phyloP scores from a whole-genome alignment of 2,888 invertebrate species.

The Lycocerus yunnanus region DNA sequence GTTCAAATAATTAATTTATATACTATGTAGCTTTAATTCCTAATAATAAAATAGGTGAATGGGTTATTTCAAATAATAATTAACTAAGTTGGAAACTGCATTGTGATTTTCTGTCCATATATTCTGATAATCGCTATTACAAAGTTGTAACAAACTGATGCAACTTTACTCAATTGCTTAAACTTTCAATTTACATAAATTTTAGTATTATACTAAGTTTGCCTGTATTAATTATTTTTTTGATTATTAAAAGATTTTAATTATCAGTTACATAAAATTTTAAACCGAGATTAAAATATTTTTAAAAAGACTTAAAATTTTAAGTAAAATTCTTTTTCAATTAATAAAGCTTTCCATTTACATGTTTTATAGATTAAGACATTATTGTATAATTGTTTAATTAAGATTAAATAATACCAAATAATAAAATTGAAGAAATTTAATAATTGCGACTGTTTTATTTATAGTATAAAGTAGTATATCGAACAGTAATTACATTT shows the following conservation, averaged over 20 bases:
- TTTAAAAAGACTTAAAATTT: too few relatives aligned
- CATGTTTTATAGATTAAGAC: too few relatives aligned
- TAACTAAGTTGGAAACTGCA: background rate
- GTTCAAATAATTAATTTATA: background rate
- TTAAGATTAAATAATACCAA: too few relatives aligned
- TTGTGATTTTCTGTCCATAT: too few relatives aligned
- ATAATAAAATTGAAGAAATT: background rate
- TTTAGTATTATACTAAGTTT: too few relatives aligned
- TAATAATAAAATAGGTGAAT: too few relatives aligned
- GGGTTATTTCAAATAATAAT: background rate
- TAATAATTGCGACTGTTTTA: background rate
- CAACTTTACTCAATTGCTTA: background rate
- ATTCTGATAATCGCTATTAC: background rate
- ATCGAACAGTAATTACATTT: background rate
- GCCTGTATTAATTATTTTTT: background rate
- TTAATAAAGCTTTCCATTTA: too few relatives aligned
- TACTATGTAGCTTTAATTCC: too few relatives aligned
- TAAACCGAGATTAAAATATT: background rate
- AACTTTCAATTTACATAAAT: too few relatives aligned
- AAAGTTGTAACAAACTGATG: background rate
- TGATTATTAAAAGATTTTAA: background rate
- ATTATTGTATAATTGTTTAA: too few relatives aligned
- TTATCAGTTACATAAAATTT: background rate
- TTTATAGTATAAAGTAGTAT: too few relatives aligned
- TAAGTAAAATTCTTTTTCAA: too few relatives aligned